Percentiles rank a stretch among this genome's conserved stretches.
These are phyloP conservation scores for Amphibalanus amphitrite DNA, from an alignment of 1,140 invertebrate genomes.

Conservation along the genomic window DNA sequence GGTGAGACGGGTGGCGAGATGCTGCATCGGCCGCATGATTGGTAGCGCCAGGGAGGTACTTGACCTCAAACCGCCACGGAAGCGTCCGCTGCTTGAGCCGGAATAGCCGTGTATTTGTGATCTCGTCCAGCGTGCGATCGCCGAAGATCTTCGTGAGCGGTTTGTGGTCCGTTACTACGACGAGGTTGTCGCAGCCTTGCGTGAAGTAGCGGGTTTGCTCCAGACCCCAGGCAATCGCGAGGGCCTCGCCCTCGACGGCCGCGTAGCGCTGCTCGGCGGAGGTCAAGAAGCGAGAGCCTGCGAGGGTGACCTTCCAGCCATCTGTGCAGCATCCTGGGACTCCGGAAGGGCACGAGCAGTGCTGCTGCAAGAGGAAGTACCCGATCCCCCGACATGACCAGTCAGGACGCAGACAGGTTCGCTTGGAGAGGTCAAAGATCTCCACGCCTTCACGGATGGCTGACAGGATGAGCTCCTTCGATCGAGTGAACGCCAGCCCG, in stretches of 20 bases:
- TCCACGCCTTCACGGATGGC: not conserved
- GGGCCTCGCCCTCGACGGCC: constrained; percentile 9
- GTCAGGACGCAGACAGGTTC: not conserved
- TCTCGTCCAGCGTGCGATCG: constrained; percentile 7
- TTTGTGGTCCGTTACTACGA: constrained; percentile 9
- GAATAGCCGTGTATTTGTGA: not conserved
- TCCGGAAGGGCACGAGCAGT: constrained; percentile 8
- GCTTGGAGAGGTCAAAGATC: not conserved
- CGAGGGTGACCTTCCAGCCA: constrained; percentile 6
- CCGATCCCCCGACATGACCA: constrained; percentile 8
- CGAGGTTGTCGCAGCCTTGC: constrained; percentile 6
- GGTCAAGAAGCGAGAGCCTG: constrained; percentile 9
- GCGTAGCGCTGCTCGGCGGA: constrained; percentile 5
- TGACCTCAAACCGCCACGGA: constrained; percentile 4
- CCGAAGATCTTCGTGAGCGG: constrained; percentile 8
- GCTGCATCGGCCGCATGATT: not conserved
- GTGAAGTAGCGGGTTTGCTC: constrained; percentile 8
- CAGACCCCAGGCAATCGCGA: constrained; percentile 12
- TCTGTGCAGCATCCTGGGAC: constrained; percentile 8
- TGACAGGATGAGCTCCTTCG: not conserved
- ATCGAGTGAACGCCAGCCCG: not conserved
- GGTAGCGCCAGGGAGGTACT: not conserved
- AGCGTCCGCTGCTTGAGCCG: constrained; percentile 4
- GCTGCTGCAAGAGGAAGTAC: constrained; percentile 10
- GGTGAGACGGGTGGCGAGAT: not conserved